Evolutionary conservation across 2,797 vertebrate genomes (phyloP), one percentile per base, ranked within the genome.

Genomic region (Epinephelus coioides): DNA sequence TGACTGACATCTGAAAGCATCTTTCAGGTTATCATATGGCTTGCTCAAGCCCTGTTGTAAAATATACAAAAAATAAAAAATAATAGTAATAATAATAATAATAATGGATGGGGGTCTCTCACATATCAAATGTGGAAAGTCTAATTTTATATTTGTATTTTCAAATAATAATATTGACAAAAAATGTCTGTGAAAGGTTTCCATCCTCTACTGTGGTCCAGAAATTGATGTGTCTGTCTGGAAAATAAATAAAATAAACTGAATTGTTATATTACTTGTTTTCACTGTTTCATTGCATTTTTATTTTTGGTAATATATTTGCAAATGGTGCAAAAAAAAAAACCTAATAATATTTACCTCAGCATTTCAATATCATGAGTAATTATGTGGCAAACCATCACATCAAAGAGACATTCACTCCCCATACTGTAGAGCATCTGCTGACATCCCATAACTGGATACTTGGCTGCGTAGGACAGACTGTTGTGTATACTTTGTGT

Each of bases 61-160:
- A 97, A 97, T 96, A 94, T 91, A 96, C 95, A 95, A 80, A 96
- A 94, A 96, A 72, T 81, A 63, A 76, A 68, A 65, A 76, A 73
- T 47, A 55, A 71, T 69, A 55, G 81, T 84, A 76, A 89, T 85
- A 69, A 87, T 85, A 81, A 89, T 90, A 90, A 90, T 91, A 89
- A 91, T 93, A 91, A 90, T 97, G 97, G 97, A 97, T 97, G 97
- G 96, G 97, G 96, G 96, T 97, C 96, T 98, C 97, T 99, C 97
- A 98, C 96, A 97, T 98, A 97, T 97, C 97, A 97, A 96, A 98
- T 98, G 97, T 98, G 97, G 97, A 98, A 98, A 98, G 97, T 98
- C 97, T 98, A 98, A 98, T 98, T 98, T 98, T 98, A 99, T 99
- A 99, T 98, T 98, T 98, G 97, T 99, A 98, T 98, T 98, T 98